Evolutionary conservation across 2,113 vertebrate genomes (phyloP).

Genomic region (Arenaria interpres): DNA sequence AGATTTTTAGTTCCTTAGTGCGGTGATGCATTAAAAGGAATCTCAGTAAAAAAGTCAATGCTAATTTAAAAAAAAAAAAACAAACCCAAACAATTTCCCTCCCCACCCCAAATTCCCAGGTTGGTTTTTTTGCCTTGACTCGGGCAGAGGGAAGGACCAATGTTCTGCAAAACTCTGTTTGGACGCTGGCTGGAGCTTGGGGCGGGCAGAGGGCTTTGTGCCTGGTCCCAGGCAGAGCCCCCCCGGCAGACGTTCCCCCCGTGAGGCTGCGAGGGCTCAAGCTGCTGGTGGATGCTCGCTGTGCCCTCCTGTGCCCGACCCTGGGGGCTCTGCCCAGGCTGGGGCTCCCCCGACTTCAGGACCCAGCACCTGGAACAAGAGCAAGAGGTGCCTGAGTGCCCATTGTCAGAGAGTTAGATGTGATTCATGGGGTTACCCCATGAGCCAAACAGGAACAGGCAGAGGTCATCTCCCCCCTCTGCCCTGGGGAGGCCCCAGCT

Average conservation of each 20-base stretch:
- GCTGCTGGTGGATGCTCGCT: fast-evolving
- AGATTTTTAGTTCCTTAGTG: neutral
- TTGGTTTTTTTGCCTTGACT: neutral
- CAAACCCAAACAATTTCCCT: neutral
- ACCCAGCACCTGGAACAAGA: neutral
- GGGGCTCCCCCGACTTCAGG: neutral
- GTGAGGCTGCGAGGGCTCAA: fast-evolving
- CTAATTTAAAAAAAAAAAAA: neutral
- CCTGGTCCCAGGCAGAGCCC: fast-evolving
- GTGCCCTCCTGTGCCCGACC: fast-evolving
- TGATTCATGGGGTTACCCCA: neutral
- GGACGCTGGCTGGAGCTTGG: neutral
- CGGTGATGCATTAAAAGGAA: neutral
- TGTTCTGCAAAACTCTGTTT: fast-evolving
- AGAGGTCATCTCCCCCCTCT: too few species aligned
- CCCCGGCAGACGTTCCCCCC: fast-evolving
- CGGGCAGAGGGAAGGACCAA: neutral
- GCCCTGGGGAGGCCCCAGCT: too few species aligned
- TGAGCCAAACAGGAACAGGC: neutral
- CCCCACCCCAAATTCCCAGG: neutral
- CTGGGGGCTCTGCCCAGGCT: neutral
- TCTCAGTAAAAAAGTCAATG: neutral
- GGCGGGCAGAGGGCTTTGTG: too few species aligned
- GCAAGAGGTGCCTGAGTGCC: neutral
- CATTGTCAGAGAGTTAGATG: too few species aligned